Percentiles rank a stretch among this genome's conserved stretches.
These are phyloP conservation scores for Micromesistius poutassou DNA, from an alignment of 2,797 vertebrate species.

Conservation along the genomic window DNA sequence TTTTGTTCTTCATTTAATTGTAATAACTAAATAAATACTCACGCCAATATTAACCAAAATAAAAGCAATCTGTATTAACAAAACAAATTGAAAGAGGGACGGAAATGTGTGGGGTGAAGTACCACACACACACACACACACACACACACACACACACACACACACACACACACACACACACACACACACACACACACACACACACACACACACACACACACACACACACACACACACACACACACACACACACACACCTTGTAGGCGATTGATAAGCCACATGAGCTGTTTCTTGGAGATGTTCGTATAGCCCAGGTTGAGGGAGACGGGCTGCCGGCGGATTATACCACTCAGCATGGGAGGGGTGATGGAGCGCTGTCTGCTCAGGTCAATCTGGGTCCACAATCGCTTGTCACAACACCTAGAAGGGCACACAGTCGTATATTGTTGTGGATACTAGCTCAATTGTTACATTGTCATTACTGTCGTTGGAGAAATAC, in stretches of 20 bases:
- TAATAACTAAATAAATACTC: background rate
- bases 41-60: background rate
- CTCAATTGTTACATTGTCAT: no score
- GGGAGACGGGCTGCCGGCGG: slow-evolving; percentile 82
- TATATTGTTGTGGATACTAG: no score
- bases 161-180: no score
- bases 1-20: background rate
- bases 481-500: no score
- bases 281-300: slow-evolving; percentile 93
- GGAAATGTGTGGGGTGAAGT: background rate
- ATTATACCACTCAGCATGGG: slow-evolving; percentile 92
- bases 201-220: slow-evolving; percentile 49
- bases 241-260: slow-evolving; percentile 64
- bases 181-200: no score
- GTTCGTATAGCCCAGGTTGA: slow-evolving; percentile 88
- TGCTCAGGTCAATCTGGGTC: slow-evolving; percentile 87
- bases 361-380: slow-evolving; percentile 86
- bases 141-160: slow-evolving; percentile 48
- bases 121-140: no score
- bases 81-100: background rate
- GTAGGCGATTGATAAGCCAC: slow-evolving; percentile 90
- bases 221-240: no score
- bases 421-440: slow-evolving; percentile 61
- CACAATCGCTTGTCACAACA: slow-evolving; percentile 88
- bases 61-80: background rate